These are phyloP conservation scores for Stigmatopora nigra DNA, from an alignment of 2,113 vertebrate species.

Conservation along the genomic window DNA sequence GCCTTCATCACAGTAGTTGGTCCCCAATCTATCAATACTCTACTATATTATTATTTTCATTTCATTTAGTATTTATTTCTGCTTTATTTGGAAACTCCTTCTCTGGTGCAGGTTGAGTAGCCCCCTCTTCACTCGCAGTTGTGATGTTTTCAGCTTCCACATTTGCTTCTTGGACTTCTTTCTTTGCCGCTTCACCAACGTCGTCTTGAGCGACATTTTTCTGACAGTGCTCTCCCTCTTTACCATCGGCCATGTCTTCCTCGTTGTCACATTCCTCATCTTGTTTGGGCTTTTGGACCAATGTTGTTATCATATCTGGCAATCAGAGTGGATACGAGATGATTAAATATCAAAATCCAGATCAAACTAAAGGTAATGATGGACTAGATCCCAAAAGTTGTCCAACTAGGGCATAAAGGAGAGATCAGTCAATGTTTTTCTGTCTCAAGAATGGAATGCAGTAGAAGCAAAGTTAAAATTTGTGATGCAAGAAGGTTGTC, in stretches of 20 bases:
- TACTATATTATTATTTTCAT: conserved; percentile 1
- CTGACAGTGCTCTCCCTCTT: conserved; percentile 16
- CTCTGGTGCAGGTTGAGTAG: conserved; percentile 13
- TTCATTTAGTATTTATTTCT: conserved; percentile 25
- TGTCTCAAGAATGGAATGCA: no score
- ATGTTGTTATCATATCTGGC: conserved; percentile 21
- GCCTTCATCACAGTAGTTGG: conserved; percentile 64
- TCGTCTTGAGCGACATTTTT: conserved; percentile 18
- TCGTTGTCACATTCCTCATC: conserved; percentile 14
- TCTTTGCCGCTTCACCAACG: neutral
- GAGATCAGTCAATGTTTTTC: no score
- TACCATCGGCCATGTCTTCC: conserved; percentile 4
- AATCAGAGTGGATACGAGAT: neutral
- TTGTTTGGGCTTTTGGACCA: conserved; percentile 13
- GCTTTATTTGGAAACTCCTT: conserved; percentile 40
- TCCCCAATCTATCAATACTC: conserved; percentile 44
- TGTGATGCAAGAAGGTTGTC: no score
- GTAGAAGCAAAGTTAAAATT: no score
- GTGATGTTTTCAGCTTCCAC: conserved; percentile 34
- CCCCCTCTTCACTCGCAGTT: conserved; percentile 8
- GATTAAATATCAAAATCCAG: neutral
- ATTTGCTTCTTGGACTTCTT: conserved; percentile 24
- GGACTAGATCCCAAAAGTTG: neutral
- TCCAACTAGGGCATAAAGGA: neutral
- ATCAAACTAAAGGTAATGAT: neutral